phyloP scores from a whole-genome alignment of 1,140 invertebrate species.

The Nylanderia fulva region DNA sequence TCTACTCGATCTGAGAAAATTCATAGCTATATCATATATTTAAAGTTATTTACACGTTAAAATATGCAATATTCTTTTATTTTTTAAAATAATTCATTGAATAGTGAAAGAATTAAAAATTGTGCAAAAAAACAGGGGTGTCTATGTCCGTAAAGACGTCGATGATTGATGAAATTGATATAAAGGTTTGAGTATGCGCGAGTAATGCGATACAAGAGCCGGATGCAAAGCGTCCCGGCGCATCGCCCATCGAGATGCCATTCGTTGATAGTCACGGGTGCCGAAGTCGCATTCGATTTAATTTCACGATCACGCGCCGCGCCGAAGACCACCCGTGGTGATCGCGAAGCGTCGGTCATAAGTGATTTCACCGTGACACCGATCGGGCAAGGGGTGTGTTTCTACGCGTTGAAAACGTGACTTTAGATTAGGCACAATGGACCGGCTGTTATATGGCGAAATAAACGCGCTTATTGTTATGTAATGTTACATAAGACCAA shows the following conservation, averaged over 20 bases:
- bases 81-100: too few relatives aligned
- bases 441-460: slow-evolving; percentile 35
- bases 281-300: slow-evolving; percentile 66
- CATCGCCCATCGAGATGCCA: slow-evolving; percentile 43
- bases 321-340: slow-evolving; percentile 58
- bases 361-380: slow-evolving; percentile 41
- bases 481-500: background rate
- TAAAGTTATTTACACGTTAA: background rate
- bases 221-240: slow-evolving; percentile 17
- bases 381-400: slow-evolving; percentile 34
- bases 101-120: background rate
- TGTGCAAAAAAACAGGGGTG: background rate
- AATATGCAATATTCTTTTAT: background rate
- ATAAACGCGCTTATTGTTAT: slow-evolving; percentile 28
- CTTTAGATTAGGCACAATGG: slow-evolving; percentile 62
- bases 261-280: slow-evolving; percentile 70
- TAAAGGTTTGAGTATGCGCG: background rate
- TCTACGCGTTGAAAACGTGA: background rate
- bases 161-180: slow-evolving; percentile 13
- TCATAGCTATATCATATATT: background rate
- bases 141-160: background rate
- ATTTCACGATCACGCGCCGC: slow-evolving; percentile 55
- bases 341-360: slow-evolving; percentile 35
- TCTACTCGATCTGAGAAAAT: background rate
- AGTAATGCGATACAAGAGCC: slow-evolving; percentile 53